Base-by-base conservation (phyloP, 1,140 invertebrate species). In the Macrobrachium rosenbergii region DNA sequence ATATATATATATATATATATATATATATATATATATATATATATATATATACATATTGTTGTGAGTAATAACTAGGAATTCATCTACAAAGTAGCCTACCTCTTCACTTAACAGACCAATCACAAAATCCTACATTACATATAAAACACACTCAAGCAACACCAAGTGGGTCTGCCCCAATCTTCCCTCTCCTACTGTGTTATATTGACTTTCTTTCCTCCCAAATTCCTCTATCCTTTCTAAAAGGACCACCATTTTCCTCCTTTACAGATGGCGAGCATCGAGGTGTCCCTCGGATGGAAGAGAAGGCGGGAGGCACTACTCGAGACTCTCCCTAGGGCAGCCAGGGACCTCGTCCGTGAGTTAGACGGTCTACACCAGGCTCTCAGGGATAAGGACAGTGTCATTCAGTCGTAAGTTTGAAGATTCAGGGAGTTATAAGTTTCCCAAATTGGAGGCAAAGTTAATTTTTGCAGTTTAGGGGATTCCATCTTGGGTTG, bases 351-450 rank as follows among this genome's bases (percentile, higher is more conserved):
- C 72, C 89, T 92, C 43, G 91, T 93, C 90, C 94, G 94, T 83
- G 94, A 96, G 92, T 92, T 96, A 77, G 96, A 96, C 89, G 94
- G 94, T 82, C 92, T 96, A 52, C 93, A 95, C 43, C 94, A 95
- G 23, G 95, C 95, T 2, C 91, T 96, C 11, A 93, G 94, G 80
- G 96, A 97, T 91, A 96, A 96, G 89, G 96, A 97, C 90, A 95
- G 95, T 62, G 94, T 96, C 63, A 96, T 96, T 90, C 95, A 96
- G 90, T 96, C 93, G 93, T 94, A 90, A 91, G 88, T 82, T 37
- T 7, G 11, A 23, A 11, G 1, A 12, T 16, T 7, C 19, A 16
- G 17, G 2, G 45, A 3, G 43, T 16, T 12, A 52, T 5, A 5
- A 5, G 7, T 2, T 52, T 52, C 52, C 12, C 12, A 52, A 37